Evolutionary conservation across 2,797 vertebrate species (phyloP).

Genomic region (Cossypha niveicapilla): DNA sequence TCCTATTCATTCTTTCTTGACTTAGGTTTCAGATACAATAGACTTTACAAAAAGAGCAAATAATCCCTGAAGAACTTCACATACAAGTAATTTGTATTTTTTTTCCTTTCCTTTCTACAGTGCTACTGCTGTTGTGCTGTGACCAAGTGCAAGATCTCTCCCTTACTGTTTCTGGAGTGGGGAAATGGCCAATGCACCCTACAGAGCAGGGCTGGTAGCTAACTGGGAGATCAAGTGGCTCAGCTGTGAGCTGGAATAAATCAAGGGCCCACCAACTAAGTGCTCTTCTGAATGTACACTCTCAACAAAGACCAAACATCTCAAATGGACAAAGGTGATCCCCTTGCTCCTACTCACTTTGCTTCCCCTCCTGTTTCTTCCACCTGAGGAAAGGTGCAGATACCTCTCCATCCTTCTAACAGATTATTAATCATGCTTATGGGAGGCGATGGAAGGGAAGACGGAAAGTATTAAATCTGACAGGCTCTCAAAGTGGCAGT

Average conservation of each 20-base stretch:
- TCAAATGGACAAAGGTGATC: not conserved
- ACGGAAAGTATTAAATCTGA: conserved; percentile 58
- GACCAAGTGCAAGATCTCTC: not conserved
- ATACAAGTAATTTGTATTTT: not conserved
- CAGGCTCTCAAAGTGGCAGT: conserved; percentile 66
- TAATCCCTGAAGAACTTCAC: not conserved
- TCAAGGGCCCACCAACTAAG: not conserved
- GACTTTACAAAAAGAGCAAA: not conserved
- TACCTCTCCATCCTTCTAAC: not conserved
- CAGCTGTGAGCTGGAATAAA: not conserved
- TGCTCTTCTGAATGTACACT: accelerated
- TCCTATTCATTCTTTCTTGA: not conserved
- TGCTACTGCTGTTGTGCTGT: accelerated
- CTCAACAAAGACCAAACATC: not conserved
- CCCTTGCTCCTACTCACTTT: not conserved
- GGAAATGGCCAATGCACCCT: not conserved
- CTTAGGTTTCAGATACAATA: not conserved
- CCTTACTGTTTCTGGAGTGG: not conserved
- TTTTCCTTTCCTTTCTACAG: not conserved
- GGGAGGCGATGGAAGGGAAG: conserved; percentile 20
- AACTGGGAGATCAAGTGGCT: not conserved
- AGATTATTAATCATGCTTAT: conserved; percentile 45
- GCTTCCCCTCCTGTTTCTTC: not conserved
- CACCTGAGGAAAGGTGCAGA: not conserved
- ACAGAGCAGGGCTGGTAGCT: not conserved